Conservation (phyloP, 2,113 vertebrate species). For the Cyphomyrus discorhynchus region DNA sequence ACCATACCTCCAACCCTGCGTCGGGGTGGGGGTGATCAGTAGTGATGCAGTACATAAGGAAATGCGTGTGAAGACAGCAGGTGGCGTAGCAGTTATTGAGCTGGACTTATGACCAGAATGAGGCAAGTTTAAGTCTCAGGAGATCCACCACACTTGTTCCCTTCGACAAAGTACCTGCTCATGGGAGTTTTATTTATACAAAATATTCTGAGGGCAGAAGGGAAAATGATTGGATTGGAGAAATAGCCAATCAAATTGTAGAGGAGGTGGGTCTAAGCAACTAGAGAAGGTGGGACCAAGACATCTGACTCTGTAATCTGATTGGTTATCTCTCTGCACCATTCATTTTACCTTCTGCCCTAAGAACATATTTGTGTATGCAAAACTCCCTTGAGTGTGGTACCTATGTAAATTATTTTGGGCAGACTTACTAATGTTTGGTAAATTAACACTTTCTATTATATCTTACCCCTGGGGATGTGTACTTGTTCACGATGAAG, state of each 20-base stretch:
- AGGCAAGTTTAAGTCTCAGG: background rate
- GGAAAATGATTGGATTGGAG: background rate
- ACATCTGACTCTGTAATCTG: background rate
- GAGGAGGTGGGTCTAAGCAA: background rate
- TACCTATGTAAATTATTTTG: background rate
- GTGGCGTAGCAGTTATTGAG: background rate
- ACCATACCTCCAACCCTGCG: background rate
- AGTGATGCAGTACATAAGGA: background rate
- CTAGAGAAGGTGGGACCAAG: background rate
- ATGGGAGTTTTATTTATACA: background rate
- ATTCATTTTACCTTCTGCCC: background rate
- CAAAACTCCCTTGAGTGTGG: background rate
- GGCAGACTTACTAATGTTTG: background rate
- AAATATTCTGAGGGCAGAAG: background rate
- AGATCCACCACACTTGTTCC: background rate
- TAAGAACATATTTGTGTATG: background rate
- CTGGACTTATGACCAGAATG: background rate
- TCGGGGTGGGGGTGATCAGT: background rate
- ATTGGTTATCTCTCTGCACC: background rate
- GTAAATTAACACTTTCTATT: background rate
- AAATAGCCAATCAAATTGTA: background rate
- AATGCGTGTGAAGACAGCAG: background rate
- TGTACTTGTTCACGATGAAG: conserved; percentile 69
- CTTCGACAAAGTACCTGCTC: background rate
- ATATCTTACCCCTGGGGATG: conserved; percentile 67